These are phyloP conservation scores for Sarcophaga bullata DNA, from an alignment of 1,140 invertebrate genomes.

Conservation along the genomic window DNA sequence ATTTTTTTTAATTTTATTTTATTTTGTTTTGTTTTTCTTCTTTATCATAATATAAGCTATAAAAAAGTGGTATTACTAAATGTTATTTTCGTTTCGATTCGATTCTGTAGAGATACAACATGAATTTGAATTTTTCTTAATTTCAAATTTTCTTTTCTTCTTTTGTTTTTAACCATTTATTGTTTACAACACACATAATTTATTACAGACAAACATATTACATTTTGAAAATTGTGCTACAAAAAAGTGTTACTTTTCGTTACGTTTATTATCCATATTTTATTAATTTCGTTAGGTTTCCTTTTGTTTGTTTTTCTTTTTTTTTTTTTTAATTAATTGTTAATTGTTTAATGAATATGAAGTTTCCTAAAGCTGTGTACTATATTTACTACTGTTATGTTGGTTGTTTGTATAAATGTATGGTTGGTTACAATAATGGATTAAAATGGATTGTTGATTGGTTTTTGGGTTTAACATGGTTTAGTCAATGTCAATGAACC, in stretches of 20 bases:
- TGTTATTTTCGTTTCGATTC: too few species aligned
- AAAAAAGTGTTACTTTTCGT: constrained; percentile 14
- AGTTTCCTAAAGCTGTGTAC: not conserved
- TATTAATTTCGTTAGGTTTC: not conserved
- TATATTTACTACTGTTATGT: not conserved
- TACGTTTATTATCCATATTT: not conserved
- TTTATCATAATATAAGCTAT: constrained; percentile 29
- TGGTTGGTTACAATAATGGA: not conserved
- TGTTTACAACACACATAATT: constrained; percentile 27
- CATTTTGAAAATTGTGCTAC: constrained; percentile 30
- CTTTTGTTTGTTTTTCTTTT: not conserved
- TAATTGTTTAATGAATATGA: constrained; percentile 11
- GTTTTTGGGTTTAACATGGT: constrained; percentile 50
- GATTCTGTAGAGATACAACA: too few species aligned
- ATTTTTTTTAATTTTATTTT: too few species aligned
- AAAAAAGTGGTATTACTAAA: constrained; percentile 20
- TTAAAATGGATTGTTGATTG: not conserved
- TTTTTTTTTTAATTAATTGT: not conserved
- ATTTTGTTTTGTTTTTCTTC: too few species aligned
- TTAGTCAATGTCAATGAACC: constrained; percentile 58
- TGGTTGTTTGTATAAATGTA: not conserved
- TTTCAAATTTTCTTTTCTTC: not conserved
- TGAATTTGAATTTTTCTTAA: too few species aligned
- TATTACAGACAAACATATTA: not conserved
- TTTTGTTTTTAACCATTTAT: not conserved